Evolutionary conservation across 2,113 vertebrate genomes (phyloP).

Genomic region (Caranx melampygus): DNA sequence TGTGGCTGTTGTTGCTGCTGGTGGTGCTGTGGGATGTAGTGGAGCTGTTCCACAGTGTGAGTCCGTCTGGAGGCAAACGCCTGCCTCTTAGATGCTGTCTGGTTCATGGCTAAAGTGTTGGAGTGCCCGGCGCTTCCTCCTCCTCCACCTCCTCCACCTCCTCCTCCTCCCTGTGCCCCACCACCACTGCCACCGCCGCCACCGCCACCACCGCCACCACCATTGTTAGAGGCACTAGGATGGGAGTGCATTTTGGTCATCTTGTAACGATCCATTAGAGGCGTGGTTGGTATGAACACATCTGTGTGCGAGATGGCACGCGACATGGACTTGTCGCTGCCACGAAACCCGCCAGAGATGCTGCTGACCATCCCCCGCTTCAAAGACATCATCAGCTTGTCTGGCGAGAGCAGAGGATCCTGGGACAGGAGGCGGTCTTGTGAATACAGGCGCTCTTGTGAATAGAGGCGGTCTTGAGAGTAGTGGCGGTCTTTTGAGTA

Average conservation of each 20-base stretch:
- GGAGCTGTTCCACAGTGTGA: slow-evolving; percentile 97
- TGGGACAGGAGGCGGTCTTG: slow-evolving; percentile 96
- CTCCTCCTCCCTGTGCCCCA: slow-evolving; percentile 18
- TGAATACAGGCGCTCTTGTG: slow-evolving; percentile 93
- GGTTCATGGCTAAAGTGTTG: slow-evolving; percentile 93
- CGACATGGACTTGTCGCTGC: slow-evolving; percentile 92
- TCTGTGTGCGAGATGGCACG: slow-evolving; percentile 97
- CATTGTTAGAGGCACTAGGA: slow-evolving; percentile 97
- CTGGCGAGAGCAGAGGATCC: slow-evolving; percentile 96
- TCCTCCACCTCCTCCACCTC: slow-evolving; percentile 34
- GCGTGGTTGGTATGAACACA: slow-evolving; percentile 97
- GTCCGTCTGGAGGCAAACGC: slow-evolving; percentile 97
- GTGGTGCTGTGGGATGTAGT: slow-evolving; percentile 92
- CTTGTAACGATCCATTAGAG: slow-evolving; percentile 96
- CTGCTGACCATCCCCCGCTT: slow-evolving; percentile 84
- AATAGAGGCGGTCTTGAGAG: slow-evolving; percentile 94
- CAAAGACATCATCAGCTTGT: slow-evolving; percentile 87
- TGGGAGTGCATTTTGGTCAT: slow-evolving; percentile 99
- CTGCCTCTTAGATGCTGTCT: slow-evolving; percentile 94
- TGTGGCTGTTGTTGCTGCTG: slow-evolving; percentile 89
- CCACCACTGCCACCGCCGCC: slow-evolving; percentile 54
- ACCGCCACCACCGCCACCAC: slow-evolving; percentile 40
- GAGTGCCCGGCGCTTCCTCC: slow-evolving; percentile 75
- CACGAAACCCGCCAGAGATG: slow-evolving; percentile 82
- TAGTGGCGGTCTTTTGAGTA: slow-evolving; percentile 87